Conservation (phyloP, 2,797 vertebrate species). For the Pseudochirops corinnae region DNA sequence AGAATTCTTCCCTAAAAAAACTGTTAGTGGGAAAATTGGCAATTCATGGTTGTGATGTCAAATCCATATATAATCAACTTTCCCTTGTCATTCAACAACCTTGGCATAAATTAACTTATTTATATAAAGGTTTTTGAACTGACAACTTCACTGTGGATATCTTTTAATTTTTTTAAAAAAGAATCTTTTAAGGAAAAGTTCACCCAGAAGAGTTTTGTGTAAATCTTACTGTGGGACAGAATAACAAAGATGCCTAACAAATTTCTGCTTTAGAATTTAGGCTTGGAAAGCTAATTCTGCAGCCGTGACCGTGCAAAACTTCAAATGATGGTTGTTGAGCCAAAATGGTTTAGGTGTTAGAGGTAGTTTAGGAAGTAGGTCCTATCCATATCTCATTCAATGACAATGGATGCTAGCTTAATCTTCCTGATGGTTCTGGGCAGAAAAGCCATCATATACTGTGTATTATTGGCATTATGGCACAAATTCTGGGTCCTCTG, state of each 20-base stretch:
- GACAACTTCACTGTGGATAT: conserved; percentile 60
- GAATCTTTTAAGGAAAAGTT: conserved; percentile 60
- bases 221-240: conserved; percentile 62
- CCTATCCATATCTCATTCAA: neutral
- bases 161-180: conserved; percentile 50
- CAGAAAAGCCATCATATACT: conserved; percentile 10
- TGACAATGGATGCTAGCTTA: neutral
- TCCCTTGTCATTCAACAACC: conserved; percentile 77
- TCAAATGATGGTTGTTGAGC: conserved; percentile 30
- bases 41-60: conserved; percentile 75
- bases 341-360: neutral
- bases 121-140: conserved; percentile 71
- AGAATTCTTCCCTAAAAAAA: conserved; percentile 78
- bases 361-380: neutral
- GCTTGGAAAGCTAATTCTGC: conserved; percentile 46
- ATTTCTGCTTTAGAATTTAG: conserved; percentile 56
- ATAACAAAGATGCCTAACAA: conserved; percentile 20
- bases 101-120: conserved; percentile 77
- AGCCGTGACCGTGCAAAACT: conserved; percentile 15
- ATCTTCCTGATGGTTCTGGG: neutral
- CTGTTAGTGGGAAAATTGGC: conserved; percentile 76
- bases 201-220: conserved; percentile 68
- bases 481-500: neutral
- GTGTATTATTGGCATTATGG: neutral
- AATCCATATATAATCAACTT: conserved; percentile 78